Evolutionary conservation across 2,888 invertebrate genomes (phyloP).

Genomic region (Tenthredo livida): DNA sequence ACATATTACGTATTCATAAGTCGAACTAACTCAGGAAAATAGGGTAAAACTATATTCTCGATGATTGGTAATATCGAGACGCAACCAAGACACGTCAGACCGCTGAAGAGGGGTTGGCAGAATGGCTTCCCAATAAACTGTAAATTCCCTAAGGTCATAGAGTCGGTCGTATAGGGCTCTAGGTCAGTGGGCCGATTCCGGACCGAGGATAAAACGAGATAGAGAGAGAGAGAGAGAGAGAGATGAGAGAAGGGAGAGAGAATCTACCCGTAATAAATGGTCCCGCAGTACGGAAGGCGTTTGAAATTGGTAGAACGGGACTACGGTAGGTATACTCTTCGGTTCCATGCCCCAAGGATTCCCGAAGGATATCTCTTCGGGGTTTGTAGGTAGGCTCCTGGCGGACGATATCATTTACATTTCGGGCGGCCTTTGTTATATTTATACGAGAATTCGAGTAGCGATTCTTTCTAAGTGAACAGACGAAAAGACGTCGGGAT

Average conservation of each 20-base stretch:
- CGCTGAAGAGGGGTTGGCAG: neutral
- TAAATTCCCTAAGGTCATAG: conserved; percentile 44
- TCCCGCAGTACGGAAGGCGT: conserved; percentile 31
- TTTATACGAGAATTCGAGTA: neutral
- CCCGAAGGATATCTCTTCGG: conserved; percentile 24
- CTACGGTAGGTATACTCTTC: neutral
- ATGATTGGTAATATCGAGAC: neutral
- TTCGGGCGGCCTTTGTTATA: neutral
- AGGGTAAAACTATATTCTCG: neutral
- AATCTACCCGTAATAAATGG: conserved; percentile 47
- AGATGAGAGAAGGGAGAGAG: neutral
- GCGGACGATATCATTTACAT: conserved; percentile 31
- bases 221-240: neutral
- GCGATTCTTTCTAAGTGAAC: neutral
- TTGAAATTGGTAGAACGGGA: conserved; percentile 17
- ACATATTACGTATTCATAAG: neutral
- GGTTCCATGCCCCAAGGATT: conserved; percentile 25
- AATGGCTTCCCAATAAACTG: conserved; percentile 31
- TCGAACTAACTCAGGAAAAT: neutral
- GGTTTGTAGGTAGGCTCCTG: neutral
- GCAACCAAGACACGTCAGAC: neutral
- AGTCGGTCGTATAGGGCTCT: conserved; percentile 19
- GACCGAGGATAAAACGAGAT: conserved; percentile 21
- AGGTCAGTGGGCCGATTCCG: conserved; percentile 36
- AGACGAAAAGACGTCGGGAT: neutral